phyloP scores from a whole-genome alignment of 92 coral and sea anemone species.

The Nematostella vectensis region DNA sequence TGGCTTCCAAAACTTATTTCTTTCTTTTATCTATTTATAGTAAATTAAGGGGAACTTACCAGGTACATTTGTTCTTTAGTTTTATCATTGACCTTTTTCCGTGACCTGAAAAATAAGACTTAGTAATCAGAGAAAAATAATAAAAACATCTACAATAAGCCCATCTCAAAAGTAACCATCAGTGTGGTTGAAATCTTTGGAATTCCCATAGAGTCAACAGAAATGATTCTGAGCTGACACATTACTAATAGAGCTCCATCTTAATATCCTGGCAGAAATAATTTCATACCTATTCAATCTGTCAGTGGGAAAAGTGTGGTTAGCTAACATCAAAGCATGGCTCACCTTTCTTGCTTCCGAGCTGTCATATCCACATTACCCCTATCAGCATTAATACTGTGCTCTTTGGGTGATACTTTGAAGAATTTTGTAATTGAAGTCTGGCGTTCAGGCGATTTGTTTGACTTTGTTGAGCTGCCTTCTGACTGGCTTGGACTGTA shows the following conservation, averaged over 20 bases:
- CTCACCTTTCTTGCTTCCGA: slow-evolving; percentile 24
- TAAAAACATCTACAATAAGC: background rate
- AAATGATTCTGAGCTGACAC: slow-evolving; percentile 4
- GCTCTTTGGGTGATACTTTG: slow-evolving; percentile 8
- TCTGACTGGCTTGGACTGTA: slow-evolving; percentile 23
- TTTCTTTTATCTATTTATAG: no score
- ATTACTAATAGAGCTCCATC: background rate
- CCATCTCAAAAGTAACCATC: background rate
- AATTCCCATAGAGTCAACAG: no score
- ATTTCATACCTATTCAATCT: no score
- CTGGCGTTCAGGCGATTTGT: slow-evolving; percentile 72
- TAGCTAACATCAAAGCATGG: background rate
- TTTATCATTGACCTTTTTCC: slow-evolving; percentile 23
- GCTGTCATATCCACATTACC: background rate
- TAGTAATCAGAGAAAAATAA: background rate
- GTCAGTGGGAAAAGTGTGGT: no score
- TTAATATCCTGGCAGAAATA: background rate
- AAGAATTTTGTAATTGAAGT: slow-evolving; percentile 82
- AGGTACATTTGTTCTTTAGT: slow-evolving; percentile 79
- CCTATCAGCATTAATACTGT: background rate
- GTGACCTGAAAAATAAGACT: slow-evolving; percentile 8
- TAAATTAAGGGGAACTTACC: no score
- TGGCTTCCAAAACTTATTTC: no score
- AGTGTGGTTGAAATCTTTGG: no score
- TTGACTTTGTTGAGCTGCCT: slow-evolving; percentile 23